These are phyloP conservation scores for Mesoligia furuncula DNA, from an alignment of 2,888 invertebrate species.

Conservation along the genomic window DNA sequence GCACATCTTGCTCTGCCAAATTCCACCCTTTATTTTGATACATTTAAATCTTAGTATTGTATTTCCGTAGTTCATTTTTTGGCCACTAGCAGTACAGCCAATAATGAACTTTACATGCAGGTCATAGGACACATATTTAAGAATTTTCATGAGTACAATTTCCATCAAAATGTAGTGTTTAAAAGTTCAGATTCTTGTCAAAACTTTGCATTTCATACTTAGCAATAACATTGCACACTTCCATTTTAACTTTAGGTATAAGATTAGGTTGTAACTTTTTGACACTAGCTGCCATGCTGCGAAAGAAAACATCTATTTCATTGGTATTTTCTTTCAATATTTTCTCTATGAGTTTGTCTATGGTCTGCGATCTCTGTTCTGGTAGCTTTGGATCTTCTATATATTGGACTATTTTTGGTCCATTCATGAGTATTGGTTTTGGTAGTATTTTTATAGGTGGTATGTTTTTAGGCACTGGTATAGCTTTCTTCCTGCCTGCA, in stretches of 20 bases:
- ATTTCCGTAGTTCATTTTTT: constrained; percentile 10
- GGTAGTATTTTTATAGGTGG: constrained; percentile 87
- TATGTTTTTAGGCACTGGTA: constrained; percentile 78
- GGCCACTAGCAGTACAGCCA: constrained; percentile 14
- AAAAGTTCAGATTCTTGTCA: constrained; percentile 75
- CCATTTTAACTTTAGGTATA: constrained; percentile 89
- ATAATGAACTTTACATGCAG: constrained; percentile 11
- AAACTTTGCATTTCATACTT: constrained; percentile 89
- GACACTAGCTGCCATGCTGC: constrained; percentile 88
- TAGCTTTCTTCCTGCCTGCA: constrained; percentile 80
- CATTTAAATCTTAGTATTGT: constrained; percentile 45
- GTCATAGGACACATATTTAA: constrained; percentile 23
- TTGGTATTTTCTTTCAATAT: constrained; percentile 86
- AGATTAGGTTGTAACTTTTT: constrained; percentile 87
- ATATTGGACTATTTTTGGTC: constrained; percentile 82
- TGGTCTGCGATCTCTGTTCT: constrained; percentile 80
- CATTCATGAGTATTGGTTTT: constrained; percentile 83
- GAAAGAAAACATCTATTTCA: constrained; percentile 87
- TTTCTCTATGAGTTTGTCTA: constrained; percentile 87
- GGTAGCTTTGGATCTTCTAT: constrained; percentile 81
- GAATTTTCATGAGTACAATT: constrained; percentile 3
- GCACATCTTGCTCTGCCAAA: constrained; percentile 1
- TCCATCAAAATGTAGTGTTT: background rate
- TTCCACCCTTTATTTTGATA: constrained; percentile 6
- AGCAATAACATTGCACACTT: constrained; percentile 88